Percentiles rank a stretch among this genome's conserved stretches.
Conservation (phyloP, 2,113 vertebrate species). For the Tamias sibiricus region DNA sequence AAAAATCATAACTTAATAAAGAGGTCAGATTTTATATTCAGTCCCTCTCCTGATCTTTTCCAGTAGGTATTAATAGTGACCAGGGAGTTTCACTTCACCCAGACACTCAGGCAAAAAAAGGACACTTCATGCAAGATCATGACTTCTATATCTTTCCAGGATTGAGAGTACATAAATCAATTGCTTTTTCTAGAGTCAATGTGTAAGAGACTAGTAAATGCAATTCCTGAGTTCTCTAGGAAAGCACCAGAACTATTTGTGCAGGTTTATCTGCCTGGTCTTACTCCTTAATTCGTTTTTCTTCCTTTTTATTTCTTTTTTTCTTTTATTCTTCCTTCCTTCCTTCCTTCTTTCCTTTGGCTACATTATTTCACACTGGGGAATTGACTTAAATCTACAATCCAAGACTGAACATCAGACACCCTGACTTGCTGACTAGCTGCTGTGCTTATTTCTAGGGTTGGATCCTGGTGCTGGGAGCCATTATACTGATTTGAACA, state of each 20-base stretch:
- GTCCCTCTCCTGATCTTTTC: background rate
- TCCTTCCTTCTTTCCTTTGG: too few relatives aligned
- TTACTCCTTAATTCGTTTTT: background rate
- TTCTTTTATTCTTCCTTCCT: too few relatives aligned
- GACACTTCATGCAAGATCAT: background rate
- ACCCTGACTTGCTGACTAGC: background rate
- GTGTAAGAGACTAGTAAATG: background rate
- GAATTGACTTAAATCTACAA: background rate
- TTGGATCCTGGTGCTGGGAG: background rate
- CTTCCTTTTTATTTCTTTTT: background rate
- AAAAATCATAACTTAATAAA: background rate
- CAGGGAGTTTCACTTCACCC: background rate
- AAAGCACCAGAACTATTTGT: background rate
- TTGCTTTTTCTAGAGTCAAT: background rate
- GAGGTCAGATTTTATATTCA: background rate
- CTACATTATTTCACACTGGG: background rate
- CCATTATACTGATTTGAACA: background rate
- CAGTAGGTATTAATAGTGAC: background rate
- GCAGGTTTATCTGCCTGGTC: background rate
- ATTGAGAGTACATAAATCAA: background rate
- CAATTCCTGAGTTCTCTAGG: background rate
- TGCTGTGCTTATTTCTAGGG: background rate
- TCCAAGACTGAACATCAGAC: background rate
- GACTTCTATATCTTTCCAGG: background rate
- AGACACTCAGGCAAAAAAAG: background rate